A percentile compares a stretch with the other conserved stretches of the same genome.
Evolutionary conservation across 2,113 vertebrate species (phyloP).

Genomic region (Riparia riparia): DNA sequence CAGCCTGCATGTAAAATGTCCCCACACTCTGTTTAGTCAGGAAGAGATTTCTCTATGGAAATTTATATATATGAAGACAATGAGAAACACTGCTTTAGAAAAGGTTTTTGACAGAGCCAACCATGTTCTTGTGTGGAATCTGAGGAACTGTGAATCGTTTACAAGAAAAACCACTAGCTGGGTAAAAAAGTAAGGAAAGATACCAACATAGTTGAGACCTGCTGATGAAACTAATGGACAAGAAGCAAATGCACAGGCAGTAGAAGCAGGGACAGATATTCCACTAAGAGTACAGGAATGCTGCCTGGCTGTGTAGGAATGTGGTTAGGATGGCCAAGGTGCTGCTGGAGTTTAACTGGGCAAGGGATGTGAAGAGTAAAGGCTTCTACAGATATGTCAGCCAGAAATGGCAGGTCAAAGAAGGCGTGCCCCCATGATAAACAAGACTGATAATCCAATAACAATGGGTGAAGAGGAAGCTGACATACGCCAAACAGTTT

Average conservation of each 20-base stretch:
- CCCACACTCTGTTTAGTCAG: not conserved
- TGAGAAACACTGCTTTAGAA: not conserved
- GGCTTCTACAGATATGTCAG: not conserved
- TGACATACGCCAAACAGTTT: not conserved
- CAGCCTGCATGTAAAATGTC: not conserved
- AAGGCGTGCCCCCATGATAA: rapidly evolving
- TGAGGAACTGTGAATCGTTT: not conserved
- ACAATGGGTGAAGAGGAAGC: not conserved
- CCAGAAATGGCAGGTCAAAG: not conserved
- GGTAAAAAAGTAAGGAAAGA: not conserved
- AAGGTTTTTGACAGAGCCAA: not conserved
- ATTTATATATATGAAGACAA: not conserved
- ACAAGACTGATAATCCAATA: not conserved
- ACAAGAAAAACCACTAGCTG: not conserved
- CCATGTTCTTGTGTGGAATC: not conserved
- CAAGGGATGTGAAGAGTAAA: not conserved
- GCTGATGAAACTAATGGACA: not conserved
- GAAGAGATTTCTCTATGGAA: not conserved
- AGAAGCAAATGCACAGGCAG: not conserved
- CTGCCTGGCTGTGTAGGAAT: not conserved
- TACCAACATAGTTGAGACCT: too few relatives aligned
- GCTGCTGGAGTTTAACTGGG: not conserved
- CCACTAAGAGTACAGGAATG: not conserved
- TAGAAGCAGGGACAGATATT: not conserved
- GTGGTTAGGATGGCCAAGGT: not conserved